Conservation (phyloP, 2,113 vertebrate species). For the Callithrix jacchus region DNA sequence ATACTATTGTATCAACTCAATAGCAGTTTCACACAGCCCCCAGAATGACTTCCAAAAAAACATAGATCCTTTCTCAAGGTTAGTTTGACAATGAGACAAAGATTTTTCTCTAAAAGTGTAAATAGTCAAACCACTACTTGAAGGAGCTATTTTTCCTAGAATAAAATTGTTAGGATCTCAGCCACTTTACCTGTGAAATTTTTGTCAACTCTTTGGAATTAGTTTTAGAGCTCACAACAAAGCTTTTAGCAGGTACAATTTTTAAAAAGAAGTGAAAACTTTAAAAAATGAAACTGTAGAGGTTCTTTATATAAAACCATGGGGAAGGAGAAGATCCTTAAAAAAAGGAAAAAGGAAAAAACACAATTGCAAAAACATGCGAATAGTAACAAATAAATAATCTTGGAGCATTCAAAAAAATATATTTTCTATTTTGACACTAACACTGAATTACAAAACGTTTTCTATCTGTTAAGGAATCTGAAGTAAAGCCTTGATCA, state of each 20-base stretch:
- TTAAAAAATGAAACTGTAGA: constrained; percentile 1
- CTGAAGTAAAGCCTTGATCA: not conserved
- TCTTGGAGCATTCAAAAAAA: constrained; percentile 8
- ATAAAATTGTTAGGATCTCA: constrained; percentile 54
- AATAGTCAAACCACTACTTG: constrained; percentile 30
- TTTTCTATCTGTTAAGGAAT: not conserved
- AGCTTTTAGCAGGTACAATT: constrained; percentile 52
- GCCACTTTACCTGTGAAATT: constrained; percentile 34
- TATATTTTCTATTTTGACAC: constrained; percentile 40
- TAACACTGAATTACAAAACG: constrained; percentile 20
- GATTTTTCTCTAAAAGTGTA: constrained; percentile 25
- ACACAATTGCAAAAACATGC: not conserved
- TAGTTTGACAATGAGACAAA: constrained; percentile 30
- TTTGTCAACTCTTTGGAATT: not conserved
- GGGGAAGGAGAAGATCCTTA: not conserved
- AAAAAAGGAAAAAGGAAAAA: not conserved
- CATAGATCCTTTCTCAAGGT: not conserved
- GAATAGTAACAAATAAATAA: constrained; percentile 49
- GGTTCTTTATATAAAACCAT: constrained; percentile 12
- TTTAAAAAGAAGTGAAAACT: constrained; percentile 35
- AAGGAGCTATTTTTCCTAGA: constrained; percentile 5
- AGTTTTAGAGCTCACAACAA: constrained; percentile 26
- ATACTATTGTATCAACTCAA: not conserved
- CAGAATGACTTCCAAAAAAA: not conserved
- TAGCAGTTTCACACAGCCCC: not conserved